Base-by-base conservation (phyloP, 2,888 invertebrate species). In the Trachelus tabidus region DNA sequence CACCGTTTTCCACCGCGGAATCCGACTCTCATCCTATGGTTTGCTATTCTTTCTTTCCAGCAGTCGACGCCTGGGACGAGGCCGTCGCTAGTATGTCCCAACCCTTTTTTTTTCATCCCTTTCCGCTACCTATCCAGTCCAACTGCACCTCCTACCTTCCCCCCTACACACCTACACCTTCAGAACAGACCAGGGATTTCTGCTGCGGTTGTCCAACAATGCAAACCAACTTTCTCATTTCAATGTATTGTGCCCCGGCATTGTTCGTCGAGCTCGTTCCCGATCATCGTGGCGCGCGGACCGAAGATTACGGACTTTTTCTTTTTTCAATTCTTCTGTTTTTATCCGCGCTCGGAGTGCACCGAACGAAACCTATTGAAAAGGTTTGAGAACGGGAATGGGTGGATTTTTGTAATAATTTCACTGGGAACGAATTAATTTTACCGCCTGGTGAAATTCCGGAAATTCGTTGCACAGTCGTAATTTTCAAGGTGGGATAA, bases 171-270 rank as follows among this genome's bases (percentile, higher is more conserved):
- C 23, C 23, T 2, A 15, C 56, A 23, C 56, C 56, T 56, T 56
- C 56, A 9, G 56, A 56, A 56, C 56, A 56, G 56, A 56, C 56
- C 56, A 56, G 56, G 9, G 71, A 71, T 74, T 76, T 68, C 77
- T 74, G 81, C 83, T 81, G 84, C 84, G 85, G 85, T 87, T 87
- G 85, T 86, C 86, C 87, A 88, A 89, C 89, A 89, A 89, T 89
- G 89, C 89, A 89, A 89, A 90, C 90, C 89, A 88, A 88, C 88
- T 89, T 89, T 89, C 88, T 88, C 90, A 87, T 90, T 88, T 88
- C 87, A 87, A 87, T 87, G 89, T 89, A 90, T 88, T 89, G 89
- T 90, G 87, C 89, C 56, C 23, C 23, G 6, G 56, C 89, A 90
- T 90, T 90, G 87, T 87, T 86, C 86, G 80, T 83, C 82, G 80